phyloP scores from a whole-genome alignment of 1,140 invertebrate species.

The Neodiprion virginianus region DNA sequence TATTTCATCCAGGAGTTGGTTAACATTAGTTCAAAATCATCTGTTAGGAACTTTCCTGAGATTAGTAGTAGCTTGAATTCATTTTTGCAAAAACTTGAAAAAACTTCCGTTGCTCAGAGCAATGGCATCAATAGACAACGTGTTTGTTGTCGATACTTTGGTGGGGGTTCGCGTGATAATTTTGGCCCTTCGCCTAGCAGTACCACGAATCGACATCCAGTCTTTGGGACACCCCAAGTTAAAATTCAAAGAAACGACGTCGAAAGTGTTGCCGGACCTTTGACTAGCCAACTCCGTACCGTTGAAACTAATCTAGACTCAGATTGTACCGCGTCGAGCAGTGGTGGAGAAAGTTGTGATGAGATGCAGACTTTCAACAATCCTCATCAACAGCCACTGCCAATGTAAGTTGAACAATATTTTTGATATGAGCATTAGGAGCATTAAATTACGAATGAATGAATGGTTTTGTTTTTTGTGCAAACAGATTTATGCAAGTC shows the following conservation, averaged over 20 bases:
- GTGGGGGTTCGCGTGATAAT: slow-evolving; percentile 66
- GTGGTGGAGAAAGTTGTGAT: slow-evolving; percentile 92
- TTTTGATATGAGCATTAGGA: slow-evolving; percentile 9
- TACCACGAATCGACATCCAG: slow-evolving; percentile 45
- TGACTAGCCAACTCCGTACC: slow-evolving; percentile 73
- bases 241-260: slow-evolving; percentile 64
- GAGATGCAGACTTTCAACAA: slow-evolving; percentile 84
- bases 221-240: slow-evolving; percentile 58
- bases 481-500: neutral
- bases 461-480: slow-evolving; percentile 8
- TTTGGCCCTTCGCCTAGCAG: slow-evolving; percentile 42
- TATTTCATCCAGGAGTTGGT: slow-evolving; percentile 53
- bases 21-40: slow-evolving; percentile 46
- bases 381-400: slow-evolving; percentile 73
- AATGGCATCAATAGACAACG: slow-evolving; percentile 51
- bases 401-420: slow-evolving; percentile 72
- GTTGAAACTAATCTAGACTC: slow-evolving; percentile 83
- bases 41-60: slow-evolving; percentile 45
- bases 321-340: slow-evolving; percentile 92
- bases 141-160: slow-evolving; percentile 64
- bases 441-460: slow-evolving; percentile 4
- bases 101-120: slow-evolving; percentile 52
- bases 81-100: slow-evolving; percentile 55
- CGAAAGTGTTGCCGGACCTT: slow-evolving; percentile 71
- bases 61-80: slow-evolving; percentile 43